These are phyloP conservation scores for Urocitellus parryii DNA, from an alignment of 2,113 vertebrate species.

Conservation along the genomic window DNA sequence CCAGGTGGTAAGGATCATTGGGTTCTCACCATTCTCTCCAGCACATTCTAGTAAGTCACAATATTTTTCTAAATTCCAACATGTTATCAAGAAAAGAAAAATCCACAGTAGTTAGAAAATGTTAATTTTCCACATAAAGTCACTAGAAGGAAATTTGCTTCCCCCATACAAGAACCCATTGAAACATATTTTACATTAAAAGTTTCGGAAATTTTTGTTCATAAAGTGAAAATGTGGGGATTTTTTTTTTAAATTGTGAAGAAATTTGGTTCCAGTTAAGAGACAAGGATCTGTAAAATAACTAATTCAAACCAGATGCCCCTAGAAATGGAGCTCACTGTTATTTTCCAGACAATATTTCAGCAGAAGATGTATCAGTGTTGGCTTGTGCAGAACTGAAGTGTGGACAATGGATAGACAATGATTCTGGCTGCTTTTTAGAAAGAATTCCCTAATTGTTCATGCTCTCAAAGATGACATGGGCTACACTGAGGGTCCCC, in stretches of 20 bases:
- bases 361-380: neutral
- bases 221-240: slow-evolving; percentile 23
- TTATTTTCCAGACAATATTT: slow-evolving; percentile 4
- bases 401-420: neutral
- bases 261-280: slow-evolving; percentile 22
- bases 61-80: slow-evolving; percentile 57
- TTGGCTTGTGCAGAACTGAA: neutral
- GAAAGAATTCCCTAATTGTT: neutral
- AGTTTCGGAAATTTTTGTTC: slow-evolving; percentile 43
- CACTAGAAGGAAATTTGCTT: neutral
- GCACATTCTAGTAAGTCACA: slow-evolving; percentile 1
- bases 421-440: neutral
- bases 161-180: neutral
- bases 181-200: neutral
- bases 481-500: neutral
- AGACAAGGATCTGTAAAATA: slow-evolving; percentile 39
- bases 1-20: neutral
- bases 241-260: slow-evolving; percentile 4
- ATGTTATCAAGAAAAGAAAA: neutral
- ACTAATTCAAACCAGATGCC: slow-evolving; percentile 48
- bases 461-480: neutral
- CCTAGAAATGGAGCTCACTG: neutral
- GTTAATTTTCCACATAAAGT: slow-evolving; percentile 44
- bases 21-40: neutral
- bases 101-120: neutral